A percentile compares a stretch with the other conserved stretches of the same genome.
phyloP scores from a whole-genome alignment of 1,140 invertebrate species.

The Wiebesia pumilae region DNA sequence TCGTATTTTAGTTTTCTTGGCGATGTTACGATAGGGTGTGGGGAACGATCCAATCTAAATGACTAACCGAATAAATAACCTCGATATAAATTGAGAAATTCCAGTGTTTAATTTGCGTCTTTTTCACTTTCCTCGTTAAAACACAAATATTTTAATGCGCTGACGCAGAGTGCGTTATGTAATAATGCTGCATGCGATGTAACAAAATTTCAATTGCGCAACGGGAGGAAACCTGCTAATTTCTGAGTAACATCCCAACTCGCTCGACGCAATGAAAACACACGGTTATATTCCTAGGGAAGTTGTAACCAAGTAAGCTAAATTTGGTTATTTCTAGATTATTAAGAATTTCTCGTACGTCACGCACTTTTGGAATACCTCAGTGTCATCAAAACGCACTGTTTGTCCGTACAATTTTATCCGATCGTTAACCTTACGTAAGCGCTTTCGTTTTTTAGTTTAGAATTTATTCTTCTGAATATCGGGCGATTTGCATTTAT shows the following conservation, averaged over 20 bases:
- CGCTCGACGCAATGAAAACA: background rate
- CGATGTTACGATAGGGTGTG: background rate
- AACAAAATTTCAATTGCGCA: slow-evolving; percentile 1
- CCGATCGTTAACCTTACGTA: no score
- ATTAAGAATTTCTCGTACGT: background rate
- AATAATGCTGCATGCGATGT: background rate
- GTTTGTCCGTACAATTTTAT: no score
- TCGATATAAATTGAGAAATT: background rate
- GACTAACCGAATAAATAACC: background rate
- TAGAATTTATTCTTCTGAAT: no score
- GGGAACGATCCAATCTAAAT: background rate
- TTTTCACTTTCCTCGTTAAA: background rate
- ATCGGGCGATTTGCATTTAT: no score
- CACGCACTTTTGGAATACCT: background rate
- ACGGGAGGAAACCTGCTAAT: background rate
- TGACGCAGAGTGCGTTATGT: no score
- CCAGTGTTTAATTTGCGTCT: no score
- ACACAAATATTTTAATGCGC: background rate
- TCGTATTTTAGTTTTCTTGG: background rate
- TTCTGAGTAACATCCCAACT: background rate
- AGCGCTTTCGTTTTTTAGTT: no score
- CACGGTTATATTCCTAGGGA: background rate
- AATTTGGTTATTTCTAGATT: background rate
- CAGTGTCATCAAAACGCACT: background rate
- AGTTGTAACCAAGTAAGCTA: background rate